Percentiles rank a stretch among this genome's conserved stretches.
These are phyloP conservation scores for Drosophila subpulchrella DNA, from an alignment of 1,140 invertebrate species.

Conservation along the genomic window DNA sequence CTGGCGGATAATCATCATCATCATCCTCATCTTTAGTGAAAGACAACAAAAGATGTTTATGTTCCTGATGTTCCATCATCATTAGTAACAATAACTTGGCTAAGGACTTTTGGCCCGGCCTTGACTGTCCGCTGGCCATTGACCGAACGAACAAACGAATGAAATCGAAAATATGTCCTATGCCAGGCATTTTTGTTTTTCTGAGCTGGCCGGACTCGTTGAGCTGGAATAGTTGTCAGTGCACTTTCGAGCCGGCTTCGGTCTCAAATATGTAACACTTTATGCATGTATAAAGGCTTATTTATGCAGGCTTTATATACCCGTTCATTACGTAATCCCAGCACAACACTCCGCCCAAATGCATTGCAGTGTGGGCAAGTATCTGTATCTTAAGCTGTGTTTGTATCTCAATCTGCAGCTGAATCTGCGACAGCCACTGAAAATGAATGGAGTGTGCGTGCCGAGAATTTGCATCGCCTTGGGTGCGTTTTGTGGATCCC, in stretches of 20 bases:
- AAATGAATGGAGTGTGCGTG: conserved; percentile 47
- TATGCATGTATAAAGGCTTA: conserved; percentile 62
- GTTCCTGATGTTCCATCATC: conserved; percentile 26
- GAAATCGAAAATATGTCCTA: conserved; percentile 36
- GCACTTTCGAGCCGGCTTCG: conserved; percentile 68
- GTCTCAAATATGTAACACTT: conserved; percentile 73
- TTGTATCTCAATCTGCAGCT: conserved; percentile 6
- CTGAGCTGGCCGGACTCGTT: conserved; percentile 11
- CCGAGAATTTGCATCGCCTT: conserved; percentile 65
- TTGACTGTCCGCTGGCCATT: conserved; percentile 54
- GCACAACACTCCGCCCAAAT: conserved; percentile 71
- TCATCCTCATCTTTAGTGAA: conserved; percentile 20
- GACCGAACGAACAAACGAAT: conserved; percentile 40
- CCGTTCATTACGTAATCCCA: conserved; percentile 66
- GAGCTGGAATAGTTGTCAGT: conserved; percentile 78
- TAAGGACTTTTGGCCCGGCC: conserved; percentile 58
- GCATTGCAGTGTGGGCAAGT: conserved; percentile 47
- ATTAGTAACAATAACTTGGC: conserved; percentile 68
- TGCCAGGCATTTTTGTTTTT: conserved; percentile 17
- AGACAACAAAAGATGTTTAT: conserved; percentile 39
- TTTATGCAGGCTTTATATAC: conserved; percentile 36
- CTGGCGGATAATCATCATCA: conserved; percentile 14
- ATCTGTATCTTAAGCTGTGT: conserved; percentile 30
- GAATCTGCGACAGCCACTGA: conserved; percentile 24
- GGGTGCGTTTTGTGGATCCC: conserved; percentile 59